Evolutionary conservation across 2,113 vertebrate genomes (phyloP), one percentile per base, ranked within the genome.

Genomic region (Xiphias gladius): DNA sequence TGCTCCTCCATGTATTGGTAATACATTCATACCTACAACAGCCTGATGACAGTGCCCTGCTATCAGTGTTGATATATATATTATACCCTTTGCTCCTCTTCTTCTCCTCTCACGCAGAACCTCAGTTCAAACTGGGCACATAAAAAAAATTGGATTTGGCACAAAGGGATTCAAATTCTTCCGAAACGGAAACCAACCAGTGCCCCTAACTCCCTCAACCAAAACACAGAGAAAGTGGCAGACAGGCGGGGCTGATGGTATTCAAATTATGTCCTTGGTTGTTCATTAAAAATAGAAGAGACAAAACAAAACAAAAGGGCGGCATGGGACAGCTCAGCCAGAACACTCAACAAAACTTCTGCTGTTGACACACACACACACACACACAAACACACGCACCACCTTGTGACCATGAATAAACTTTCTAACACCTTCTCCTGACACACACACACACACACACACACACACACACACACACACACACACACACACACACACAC

Each of bases 341-440:
- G 67, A 91, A 88, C 79, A 89, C 88, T 92, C 89, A 92, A 86
- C 92, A 94, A 94, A 94, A 93, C 72, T 90, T 85, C 75, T 73
- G 79, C 80, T 91, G 88, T 90, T 90, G 88, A 91, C 90, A 90
- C 90, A 85, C 87, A 86, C 87, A 89, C 86, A 89, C 88, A n/a
- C n/a, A n/a, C n/a, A n/a, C n/a, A n/a, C n/a, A n/a, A n/a, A n/a
- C n/a, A n/a, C 87, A 86, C 87, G 89, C 86, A 89, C 88, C 78
- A 86, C 84, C 87, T 90, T 85, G 71, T 79, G 85, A 92, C 84
- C 86, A 86, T 91, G 90, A 93, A 89, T 87, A 77, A 80, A 85
- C 84, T 90, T 84, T 87, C 83, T 88, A 87, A 89, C 86, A 80
- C 85, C 58, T 43, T 66, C 54, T 73, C 63, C 61, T 85, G 68